These are phyloP conservation scores for Cossypha caffra DNA, from an alignment of 2,797 vertebrate genomes.

Conservation along the genomic window DNA sequence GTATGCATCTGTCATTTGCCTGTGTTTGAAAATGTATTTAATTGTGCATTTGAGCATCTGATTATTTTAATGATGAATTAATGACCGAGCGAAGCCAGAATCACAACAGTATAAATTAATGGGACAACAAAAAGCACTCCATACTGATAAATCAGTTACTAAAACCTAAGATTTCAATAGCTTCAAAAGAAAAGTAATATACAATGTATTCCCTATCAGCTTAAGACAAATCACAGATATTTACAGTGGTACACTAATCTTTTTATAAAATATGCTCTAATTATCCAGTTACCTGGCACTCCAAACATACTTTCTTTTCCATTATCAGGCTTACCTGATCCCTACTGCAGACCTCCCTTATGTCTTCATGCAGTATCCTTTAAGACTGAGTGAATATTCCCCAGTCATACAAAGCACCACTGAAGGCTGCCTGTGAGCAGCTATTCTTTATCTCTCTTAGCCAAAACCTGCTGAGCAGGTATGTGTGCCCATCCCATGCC, in stretches of 20 bases:
- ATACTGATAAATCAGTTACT: background rate
- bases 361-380: background rate
- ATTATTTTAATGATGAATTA: background rate
- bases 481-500: rapidly evolving
- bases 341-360: background rate
- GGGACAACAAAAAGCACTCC: background rate
- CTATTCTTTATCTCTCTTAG: background rate
- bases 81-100: background rate
- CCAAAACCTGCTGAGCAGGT: background rate
- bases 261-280: background rate
- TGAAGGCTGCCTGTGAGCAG: background rate
- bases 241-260: background rate
- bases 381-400: background rate
- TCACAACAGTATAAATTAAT: background rate
- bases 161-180: background rate
- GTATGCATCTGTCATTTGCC: background rate
- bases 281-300: background rate
- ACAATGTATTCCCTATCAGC: background rate
- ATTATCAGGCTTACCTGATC: background rate
- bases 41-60: background rate
- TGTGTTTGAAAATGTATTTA: background rate
- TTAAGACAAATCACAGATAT: background rate
- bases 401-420: rapidly evolving
- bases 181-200: background rate
- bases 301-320: background rate